phyloP scores from a whole-genome alignment of 2,113 vertebrate genomes.

The Nasalis larvatus region DNA sequence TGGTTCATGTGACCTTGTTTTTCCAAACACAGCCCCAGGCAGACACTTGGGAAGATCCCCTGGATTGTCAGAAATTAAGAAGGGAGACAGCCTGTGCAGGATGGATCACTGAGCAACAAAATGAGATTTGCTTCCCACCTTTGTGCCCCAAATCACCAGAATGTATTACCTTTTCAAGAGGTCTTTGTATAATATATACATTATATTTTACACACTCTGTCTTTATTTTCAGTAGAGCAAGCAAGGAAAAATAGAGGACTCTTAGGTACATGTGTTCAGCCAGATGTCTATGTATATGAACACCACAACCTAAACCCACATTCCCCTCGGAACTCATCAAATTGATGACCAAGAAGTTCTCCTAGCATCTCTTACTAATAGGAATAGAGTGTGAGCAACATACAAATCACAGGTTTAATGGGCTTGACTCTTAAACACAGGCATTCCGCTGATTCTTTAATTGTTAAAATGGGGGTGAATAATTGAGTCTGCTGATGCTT shows the following conservation, averaged over 20 bases:
- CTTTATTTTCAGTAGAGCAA: neutral
- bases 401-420: no score
- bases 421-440: neutral
- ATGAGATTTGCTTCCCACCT: neutral
- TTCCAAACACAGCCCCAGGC: neutral
- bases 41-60: neutral
- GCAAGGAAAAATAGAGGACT: neutral
- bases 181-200: neutral
- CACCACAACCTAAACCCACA: neutral
- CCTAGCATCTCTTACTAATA: neutral
- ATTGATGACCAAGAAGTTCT: no score
- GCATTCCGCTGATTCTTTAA: neutral
- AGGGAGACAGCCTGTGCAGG: neutral
- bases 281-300: neutral
- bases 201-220: neutral
- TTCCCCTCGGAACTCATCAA: neutral
- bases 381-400: neutral
- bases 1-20: neutral
- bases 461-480: neutral
- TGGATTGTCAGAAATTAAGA: neutral
- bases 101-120: neutral
- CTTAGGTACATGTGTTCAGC: no score
- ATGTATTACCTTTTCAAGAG: neutral
- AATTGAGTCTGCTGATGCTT: neutral
- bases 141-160: neutral